Evolutionary conservation across 2,797 vertebrate species (phyloP).

Genomic region (Amniataba percoides): DNA sequence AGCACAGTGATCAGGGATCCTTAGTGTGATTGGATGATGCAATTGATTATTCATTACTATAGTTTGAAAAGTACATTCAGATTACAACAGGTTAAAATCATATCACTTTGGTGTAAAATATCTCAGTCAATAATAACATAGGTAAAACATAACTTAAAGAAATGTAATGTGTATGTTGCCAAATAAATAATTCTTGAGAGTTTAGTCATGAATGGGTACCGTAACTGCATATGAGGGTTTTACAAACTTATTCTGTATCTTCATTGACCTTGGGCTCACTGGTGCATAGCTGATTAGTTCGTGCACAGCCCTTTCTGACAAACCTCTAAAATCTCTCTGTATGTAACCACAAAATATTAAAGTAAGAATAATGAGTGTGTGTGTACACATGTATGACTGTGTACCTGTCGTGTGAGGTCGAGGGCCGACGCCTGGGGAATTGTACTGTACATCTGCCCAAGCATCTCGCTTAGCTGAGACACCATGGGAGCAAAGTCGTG

Average conservation of each 20-base stretch:
- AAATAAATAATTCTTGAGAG: neutral
- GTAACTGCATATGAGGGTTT: neutral
- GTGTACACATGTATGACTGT: neutral
- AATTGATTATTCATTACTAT: neutral
- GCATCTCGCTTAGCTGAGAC: slow-evolving; percentile 98
- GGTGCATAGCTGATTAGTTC: neutral
- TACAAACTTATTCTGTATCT: neutral
- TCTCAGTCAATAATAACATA: neutral
- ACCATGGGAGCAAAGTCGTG: slow-evolving; percentile 99
- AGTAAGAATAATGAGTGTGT: neutral
- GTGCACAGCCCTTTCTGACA: neutral
- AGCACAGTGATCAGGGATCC: too few species aligned
- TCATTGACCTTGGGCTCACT: slow-evolving; percentile 18
- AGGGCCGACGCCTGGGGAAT: slow-evolving; percentile 98
- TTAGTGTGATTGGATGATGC: neutral
- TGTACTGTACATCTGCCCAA: slow-evolving; percentile 99
- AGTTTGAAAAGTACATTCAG: neutral
- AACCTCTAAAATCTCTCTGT: slow-evolving; percentile 13
- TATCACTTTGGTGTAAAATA: neutral
- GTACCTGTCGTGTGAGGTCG: slow-evolving; percentile 97
- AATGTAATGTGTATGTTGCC: neutral
- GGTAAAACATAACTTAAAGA: neutral
- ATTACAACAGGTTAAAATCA: neutral
- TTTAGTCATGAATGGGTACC: neutral
- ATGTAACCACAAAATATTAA: neutral